A percentile compares a stretch with the other conserved stretches of the same genome.
These are phyloP conservation scores for Nycticebus coucang DNA, from an alignment of 2,113 vertebrate genomes.

Conservation along the genomic window DNA sequence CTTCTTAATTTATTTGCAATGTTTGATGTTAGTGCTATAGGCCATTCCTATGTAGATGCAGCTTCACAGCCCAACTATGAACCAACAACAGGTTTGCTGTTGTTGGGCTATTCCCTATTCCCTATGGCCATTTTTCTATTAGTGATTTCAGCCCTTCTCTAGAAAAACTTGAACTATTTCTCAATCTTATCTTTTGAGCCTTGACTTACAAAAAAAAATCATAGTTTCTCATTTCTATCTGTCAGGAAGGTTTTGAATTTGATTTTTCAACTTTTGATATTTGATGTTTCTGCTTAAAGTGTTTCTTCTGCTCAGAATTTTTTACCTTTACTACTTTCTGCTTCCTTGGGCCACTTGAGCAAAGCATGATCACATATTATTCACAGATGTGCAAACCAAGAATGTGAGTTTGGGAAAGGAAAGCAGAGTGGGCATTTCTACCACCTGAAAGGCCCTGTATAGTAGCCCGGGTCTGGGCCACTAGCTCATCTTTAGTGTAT, in stretches of 20 bases:
- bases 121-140: background rate
- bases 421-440: background rate
- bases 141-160: background rate
- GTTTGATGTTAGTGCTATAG: background rate
- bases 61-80: background rate
- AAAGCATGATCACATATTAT: slow-evolving; percentile 1
- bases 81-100: background rate
- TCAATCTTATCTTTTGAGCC: background rate
- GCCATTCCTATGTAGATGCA: background rate
- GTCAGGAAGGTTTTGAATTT: background rate
- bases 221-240: background rate
- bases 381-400: background rate
- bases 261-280: background rate
- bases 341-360: background rate
- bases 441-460: background rate
- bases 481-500: background rate
- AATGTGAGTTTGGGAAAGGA: background rate
- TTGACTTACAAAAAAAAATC: background rate
- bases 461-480: background rate
- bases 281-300: background rate
- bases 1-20: background rate
- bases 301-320: background rate
- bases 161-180: background rate
- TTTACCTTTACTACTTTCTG: background rate
- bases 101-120: too few relatives aligned